Evolutionary conservation across 2,888 invertebrate species (phyloP).

Genomic region (Gibbula magus): DNA sequence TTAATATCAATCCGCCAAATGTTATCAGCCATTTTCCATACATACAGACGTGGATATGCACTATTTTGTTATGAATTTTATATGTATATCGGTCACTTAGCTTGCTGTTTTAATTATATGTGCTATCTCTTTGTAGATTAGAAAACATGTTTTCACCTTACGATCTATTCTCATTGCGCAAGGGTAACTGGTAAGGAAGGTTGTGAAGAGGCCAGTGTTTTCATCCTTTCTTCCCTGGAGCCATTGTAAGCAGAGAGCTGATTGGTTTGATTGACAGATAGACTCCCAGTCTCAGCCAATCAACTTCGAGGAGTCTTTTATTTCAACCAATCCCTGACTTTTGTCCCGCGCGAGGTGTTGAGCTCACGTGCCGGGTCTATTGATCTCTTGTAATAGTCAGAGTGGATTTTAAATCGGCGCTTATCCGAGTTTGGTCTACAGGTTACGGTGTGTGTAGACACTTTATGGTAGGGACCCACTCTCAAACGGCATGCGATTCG

Average conservation of each 20-base stretch:
- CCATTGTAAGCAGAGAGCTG: constrained; percentile 30
- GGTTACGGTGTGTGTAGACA: not conserved
- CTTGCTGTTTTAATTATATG: not conserved
- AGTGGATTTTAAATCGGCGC: constrained; percentile 13
- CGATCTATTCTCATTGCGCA: not conserved
- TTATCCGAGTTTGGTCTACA: constrained; percentile 1
- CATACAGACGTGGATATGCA: not conserved
- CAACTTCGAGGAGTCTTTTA: not conserved
- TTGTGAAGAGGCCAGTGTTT: constrained; percentile 37
- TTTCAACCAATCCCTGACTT: constrained; percentile 10
- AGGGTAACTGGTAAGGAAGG: not conserved
- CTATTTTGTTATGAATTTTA: not conserved
- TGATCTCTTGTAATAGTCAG: constrained; percentile 4
- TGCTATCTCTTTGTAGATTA: not conserved
- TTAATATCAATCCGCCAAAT: not conserved
- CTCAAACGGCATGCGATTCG: not conserved
- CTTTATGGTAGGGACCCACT: not conserved
- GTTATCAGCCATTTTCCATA: not conserved
- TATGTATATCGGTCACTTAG: not conserved
- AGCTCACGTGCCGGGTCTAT: constrained; percentile 11
- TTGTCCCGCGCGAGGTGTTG: constrained; percentile 8
- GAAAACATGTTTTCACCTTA: not conserved
- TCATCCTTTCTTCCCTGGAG: constrained; percentile 36
- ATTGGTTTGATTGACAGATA: constrained; percentile 32
- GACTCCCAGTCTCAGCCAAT: constrained; percentile 20